phyloP scores from a whole-genome alignment of 1,140 invertebrate genomes.

The Drosophila aff. region DNA sequence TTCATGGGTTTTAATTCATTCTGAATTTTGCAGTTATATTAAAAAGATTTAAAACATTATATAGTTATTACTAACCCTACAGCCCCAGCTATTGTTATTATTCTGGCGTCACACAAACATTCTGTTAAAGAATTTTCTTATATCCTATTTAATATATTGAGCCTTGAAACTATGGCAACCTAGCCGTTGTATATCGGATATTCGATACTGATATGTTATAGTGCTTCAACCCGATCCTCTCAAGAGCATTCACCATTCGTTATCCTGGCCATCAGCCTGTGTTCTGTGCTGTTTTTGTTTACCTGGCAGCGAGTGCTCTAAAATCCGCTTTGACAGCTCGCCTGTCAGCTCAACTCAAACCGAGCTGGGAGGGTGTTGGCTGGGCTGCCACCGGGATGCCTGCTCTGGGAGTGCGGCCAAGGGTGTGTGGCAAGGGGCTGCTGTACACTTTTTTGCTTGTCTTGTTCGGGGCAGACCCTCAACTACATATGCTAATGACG shows the following conservation, averaged over 20 bases:
- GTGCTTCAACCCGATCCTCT: neutral
- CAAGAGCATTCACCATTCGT: slow-evolving; percentile 30
- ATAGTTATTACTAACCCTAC: neutral
- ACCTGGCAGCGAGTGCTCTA: slow-evolving; percentile 76
- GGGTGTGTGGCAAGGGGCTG: slow-evolving; percentile 11
- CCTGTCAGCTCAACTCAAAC: slow-evolving; percentile 55
- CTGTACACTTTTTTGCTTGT: slow-evolving; percentile 54
- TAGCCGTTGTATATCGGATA: rapidly evolving
- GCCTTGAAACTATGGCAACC: neutral
- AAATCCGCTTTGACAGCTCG: slow-evolving; percentile 82
- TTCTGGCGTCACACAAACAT: too few relatives aligned
- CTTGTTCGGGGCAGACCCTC: slow-evolving; percentile 68
- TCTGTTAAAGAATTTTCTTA: neutral
- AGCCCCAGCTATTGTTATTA: too few relatives aligned
- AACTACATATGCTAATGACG: slow-evolving; percentile 82
- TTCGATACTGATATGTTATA: neutral
- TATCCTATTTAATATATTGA: neutral
- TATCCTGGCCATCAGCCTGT: neutral
- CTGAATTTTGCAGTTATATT: neutral
- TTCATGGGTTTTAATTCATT: neutral
- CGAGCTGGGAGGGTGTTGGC: slow-evolving; percentile 23
- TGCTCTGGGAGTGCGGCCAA: neutral
- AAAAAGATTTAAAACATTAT: neutral
- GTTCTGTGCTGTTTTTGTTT: slow-evolving; percentile 63
- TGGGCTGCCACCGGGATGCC: slow-evolving; percentile 4